Base-by-base conservation (phyloP, 2,888 invertebrate species). In the Atherix ibis region DNA sequence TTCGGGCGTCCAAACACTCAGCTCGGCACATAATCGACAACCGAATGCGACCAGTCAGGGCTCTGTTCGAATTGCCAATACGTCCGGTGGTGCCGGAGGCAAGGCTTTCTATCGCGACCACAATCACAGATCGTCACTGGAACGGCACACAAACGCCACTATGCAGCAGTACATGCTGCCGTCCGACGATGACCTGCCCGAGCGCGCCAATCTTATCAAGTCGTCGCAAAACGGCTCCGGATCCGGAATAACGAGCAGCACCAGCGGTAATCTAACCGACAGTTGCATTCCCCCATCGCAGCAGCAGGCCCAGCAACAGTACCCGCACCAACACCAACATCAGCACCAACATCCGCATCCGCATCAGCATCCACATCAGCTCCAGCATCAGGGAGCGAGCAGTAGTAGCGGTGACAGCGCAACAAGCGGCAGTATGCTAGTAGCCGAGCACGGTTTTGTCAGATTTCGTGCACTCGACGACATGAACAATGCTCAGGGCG, bases 391-490 rank as follows among this genome's bases (percentile, higher is more conserved):
- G 18, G 44, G 44, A 6, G 42, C 41, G 31, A 70, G 70, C 17
- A 48, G 70, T 66, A 47, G 57, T 64, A 47, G 48, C 4, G 56
- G 62, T 47, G 65, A 71, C 49, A 53, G 64, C 48, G 66, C 69
- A 43, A 66, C 70, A 31, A 66, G 69, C 46, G 56, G 65, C 37
- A 73, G 84, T 45, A 85, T 88, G 83, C 63, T 88, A 42, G 84
- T 87, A n/a, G 81, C 84, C 40, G 88, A 89, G 52, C 82, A 87
- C 51, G 87, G 88, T 4, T 85, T 88, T 58, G 78, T 88, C 10
- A 67, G 89, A 45, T 87, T 88, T 62, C 70, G 84, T 41, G 76
- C 79, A 12, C 64, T 83, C 45, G 79, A 71, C 63, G 51, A 55
- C 40, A 48, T 44, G 12, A 50, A 47, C 32, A 47, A 47, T 37